phyloP scores from a whole-genome alignment of 1,140 invertebrate genomes.

The Apis dorsata region DNA sequence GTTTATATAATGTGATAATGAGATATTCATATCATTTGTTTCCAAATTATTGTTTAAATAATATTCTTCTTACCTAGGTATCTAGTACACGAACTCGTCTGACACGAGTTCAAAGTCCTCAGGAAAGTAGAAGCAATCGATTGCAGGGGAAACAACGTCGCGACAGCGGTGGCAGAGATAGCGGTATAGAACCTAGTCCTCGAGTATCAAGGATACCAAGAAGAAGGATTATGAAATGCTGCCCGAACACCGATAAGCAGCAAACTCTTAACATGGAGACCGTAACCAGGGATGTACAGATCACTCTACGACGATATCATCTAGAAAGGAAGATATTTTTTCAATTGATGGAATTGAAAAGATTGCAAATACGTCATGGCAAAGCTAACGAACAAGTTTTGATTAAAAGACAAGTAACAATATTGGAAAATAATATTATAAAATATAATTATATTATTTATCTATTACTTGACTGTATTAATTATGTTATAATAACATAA shows the following conservation, averaged over 20 bases:
- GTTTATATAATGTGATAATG: not conserved
- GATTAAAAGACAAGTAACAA: constrained; percentile 87
- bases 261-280: constrained; percentile 75
- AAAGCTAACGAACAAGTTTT: constrained; percentile 93
- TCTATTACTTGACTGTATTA: not conserved
- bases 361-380: constrained; percentile 93
- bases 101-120: constrained; percentile 60
- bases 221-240: constrained; percentile 72
- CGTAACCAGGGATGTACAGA: constrained; percentile 76
- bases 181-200: constrained; percentile 79
- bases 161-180: constrained; percentile 76
- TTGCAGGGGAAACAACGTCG: constrained; percentile 70
- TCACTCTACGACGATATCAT: constrained; percentile 85
- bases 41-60: not conserved
- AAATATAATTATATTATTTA: not conserved
- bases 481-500: not conserved
- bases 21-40: too few species aligned
- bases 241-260: constrained; percentile 74
- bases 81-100: constrained; percentile 63
- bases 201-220: constrained; percentile 77
- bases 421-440: not conserved
- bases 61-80: constrained; percentile 52
- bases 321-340: constrained; percentile 96
- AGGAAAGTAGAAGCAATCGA: constrained; percentile 55
- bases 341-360: constrained; percentile 94